phyloP scores from a whole-genome alignment of 2,888 invertebrate species.

The Alcis repandata region DNA sequence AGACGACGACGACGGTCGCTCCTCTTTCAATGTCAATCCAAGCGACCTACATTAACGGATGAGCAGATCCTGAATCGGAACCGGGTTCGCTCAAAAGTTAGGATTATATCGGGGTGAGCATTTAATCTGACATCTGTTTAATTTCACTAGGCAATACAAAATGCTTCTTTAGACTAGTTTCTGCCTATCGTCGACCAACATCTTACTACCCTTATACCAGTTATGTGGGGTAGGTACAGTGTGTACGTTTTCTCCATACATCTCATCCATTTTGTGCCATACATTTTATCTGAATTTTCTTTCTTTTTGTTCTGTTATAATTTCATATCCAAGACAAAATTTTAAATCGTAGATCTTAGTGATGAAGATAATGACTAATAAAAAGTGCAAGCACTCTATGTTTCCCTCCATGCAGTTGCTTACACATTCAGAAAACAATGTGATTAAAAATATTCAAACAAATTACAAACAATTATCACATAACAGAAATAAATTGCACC shows the following conservation, averaged over 20 bases:
- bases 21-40: constrained; percentile 76
- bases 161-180: neutral
- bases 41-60: constrained; percentile 60
- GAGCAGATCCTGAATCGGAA: constrained; percentile 40
- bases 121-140: constrained; percentile 1
- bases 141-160: neutral
- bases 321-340: too few species aligned
- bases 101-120: constrained; percentile 9
- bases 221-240: too few species aligned
- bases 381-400: too few species aligned
- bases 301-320: too few species aligned
- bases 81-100: constrained; percentile 22
- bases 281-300: too few species aligned
- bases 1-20: constrained; percentile 62
- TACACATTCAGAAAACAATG: too few species aligned
- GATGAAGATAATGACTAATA: too few species aligned
- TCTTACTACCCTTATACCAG: too few species aligned
- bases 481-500: constrained; percentile 14
- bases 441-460: neutral
- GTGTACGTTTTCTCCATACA: too few species aligned
- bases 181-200: neutral
- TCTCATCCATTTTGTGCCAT: too few species aligned
- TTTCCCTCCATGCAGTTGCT: too few species aligned
- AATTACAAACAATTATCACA: constrained; percentile 12
- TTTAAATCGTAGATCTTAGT: too few species aligned